A percentile compares a stretch with the other conserved stretches of the same genome.
These are phyloP conservation scores for Caiman crocodilus DNA, from an alignment of 2,797 vertebrate genomes.

Conservation along the genomic window DNA sequence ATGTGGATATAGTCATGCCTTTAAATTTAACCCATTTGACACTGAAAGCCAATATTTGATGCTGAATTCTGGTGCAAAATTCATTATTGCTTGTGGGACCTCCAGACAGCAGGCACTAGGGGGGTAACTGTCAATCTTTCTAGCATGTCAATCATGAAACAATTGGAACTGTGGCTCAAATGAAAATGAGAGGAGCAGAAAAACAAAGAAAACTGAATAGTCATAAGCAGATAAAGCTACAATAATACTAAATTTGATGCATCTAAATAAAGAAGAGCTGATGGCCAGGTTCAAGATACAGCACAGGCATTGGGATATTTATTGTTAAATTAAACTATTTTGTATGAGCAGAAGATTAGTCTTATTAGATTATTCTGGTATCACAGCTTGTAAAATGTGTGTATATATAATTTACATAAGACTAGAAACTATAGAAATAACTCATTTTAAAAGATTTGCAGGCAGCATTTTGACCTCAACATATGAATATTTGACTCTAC, in stretches of 20 bases:
- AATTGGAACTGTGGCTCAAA: conserved; percentile 75
- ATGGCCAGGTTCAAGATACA: conserved; percentile 31
- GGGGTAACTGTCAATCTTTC: conserved; percentile 78
- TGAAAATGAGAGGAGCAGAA: conserved; percentile 74
- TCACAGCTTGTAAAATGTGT: not conserved
- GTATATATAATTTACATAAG: not conserved
- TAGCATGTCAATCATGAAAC: conserved; percentile 69
- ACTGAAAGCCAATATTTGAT: conserved; percentile 79
- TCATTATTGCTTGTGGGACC: conserved; percentile 79
- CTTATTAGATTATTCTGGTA: not conserved
- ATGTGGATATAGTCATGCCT: conserved; percentile 70
- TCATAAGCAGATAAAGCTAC: conserved; percentile 53
- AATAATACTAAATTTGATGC: conserved; percentile 36
- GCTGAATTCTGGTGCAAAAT: conserved; percentile 76
- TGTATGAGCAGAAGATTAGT: not conserved
- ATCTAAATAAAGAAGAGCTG: not conserved
- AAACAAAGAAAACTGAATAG: conserved; percentile 76
- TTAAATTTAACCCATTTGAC: conserved; percentile 77
- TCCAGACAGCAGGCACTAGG: conserved; percentile 76
- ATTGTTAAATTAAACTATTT: conserved; percentile 12
- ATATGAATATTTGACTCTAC: conserved; percentile 20
- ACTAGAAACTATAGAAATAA: not conserved
- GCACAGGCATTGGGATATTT: not conserved
- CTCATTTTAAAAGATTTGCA: not conserved
- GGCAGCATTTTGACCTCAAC: conserved; percentile 13